These are phyloP conservation scores for Cherax quadricarinatus DNA, from an alignment of 1,140 invertebrate species.

Conservation along the genomic window DNA sequence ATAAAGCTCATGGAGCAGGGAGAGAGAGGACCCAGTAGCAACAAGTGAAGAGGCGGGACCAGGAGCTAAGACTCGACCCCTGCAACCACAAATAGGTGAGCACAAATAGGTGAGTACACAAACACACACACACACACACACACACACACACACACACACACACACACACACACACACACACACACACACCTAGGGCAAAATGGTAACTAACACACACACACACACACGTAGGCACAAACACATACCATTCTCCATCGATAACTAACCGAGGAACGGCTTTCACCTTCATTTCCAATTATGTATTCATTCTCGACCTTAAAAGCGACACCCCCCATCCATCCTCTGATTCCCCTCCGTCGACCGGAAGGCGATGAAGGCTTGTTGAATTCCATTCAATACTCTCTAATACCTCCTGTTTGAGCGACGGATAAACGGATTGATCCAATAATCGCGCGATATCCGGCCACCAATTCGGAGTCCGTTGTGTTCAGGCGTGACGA, in stretches of 20 bases:
- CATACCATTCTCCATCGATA: background rate
- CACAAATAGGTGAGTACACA: too few species aligned
- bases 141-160: conserved; percentile 15
- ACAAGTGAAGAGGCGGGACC: too few species aligned
- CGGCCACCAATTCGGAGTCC: background rate
- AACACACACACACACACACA: conserved; percentile 8
- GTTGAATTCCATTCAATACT: background rate
- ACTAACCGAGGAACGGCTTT: background rate
- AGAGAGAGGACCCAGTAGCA: too few species aligned
- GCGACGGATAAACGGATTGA: background rate
- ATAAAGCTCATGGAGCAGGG: too few species aligned
- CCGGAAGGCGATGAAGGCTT: background rate
- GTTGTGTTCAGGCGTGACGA: too few species aligned
- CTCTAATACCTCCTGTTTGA: background rate
- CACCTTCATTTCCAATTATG: conserved; percentile 26
- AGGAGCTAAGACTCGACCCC: too few species aligned
- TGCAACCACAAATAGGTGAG: too few species aligned
- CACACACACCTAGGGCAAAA: background rate
- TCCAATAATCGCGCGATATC: background rate
- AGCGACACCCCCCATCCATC: background rate
- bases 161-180: conserved; percentile 15
- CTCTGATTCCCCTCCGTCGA: background rate
- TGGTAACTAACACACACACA: background rate
- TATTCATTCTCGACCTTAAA: conserved; percentile 21
- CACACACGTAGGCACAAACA: background rate